Evolutionary conservation across 30 jellyfish, hydroid and myxozoan genomes (phyloP), one percentile per base, ranked within the genome.

Genomic region (Chrysaora quinquecirrha): DNA sequence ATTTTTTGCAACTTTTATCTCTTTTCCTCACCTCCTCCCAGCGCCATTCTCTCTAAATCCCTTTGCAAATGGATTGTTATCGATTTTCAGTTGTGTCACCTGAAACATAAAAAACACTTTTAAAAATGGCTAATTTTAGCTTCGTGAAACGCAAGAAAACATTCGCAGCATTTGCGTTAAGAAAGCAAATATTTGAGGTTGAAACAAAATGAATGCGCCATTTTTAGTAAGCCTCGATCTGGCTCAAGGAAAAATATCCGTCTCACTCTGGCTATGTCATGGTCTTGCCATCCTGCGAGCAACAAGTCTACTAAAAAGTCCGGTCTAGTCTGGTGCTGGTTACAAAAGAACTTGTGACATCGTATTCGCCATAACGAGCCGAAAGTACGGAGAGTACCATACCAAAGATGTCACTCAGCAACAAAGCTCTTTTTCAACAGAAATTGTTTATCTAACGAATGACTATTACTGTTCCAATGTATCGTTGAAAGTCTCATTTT

Each of bases 11-110:
- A 9, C 58, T 16, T 9, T 16, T 43, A 25, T 43, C 16, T 43
- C 58, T 50, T 11, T 10, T 0, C 58, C 93, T 54, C 34, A 78
- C 96, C 95, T 72, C 28, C 93, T 84, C 11, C 85, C 97, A 30
- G 89, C 93, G 25, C 93, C 97, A 32, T 76, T 88, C 33, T 93
- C 94, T 30, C 98, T 63, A 82, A 93, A 93, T 10, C 98, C 98
- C 70, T 93, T 93, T 18, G 98, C 98, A 73, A 93, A 93, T 18
- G 98, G 98, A 73, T 91, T 91, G 73, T 91, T 68, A 60, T 91
- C 96, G 30, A 91, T 91, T 70, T 91, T 91, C 83, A 93, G 85
- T 56, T 86, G 92, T 1, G 98, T 93, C 1, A 93, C 91, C 98
- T 93, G 27, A 24, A 73, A 66, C 11, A 49, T 75, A 38, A 12